Conservation (phyloP, 2,888 invertebrate genomes). For the Pseudoips prasinana region DNA sequence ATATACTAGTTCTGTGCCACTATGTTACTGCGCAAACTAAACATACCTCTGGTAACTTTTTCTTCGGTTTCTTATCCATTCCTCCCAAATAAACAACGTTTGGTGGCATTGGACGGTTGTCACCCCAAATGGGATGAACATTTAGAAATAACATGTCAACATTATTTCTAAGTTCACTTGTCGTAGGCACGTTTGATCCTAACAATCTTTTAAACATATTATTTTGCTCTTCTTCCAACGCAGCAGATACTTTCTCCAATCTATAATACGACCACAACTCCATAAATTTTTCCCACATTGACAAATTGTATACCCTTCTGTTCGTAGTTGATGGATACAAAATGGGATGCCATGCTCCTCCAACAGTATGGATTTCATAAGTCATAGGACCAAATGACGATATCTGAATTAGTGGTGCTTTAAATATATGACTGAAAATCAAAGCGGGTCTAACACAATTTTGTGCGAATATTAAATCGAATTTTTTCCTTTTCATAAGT, state of each 20-base stretch:
- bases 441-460: conserved; percentile 26
- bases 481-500: conserved; percentile 24
- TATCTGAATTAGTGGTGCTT: conserved; percentile 41
- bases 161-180: conserved; percentile 32
- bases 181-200: conserved; percentile 25
- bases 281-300: conserved; percentile 36
- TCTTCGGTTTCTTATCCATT: conserved; percentile 28
- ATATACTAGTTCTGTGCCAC: too few species aligned
- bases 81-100: conserved; percentile 41
- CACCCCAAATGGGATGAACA: conserved; percentile 38
- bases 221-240: conserved; percentile 8
- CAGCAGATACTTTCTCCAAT: background rate
- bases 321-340: conserved; percentile 32
- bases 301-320: conserved; percentile 32
- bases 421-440: conserved; percentile 27
- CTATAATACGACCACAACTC: conserved; percentile 26
- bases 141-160: conserved; percentile 43
- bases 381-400: conserved; percentile 39
- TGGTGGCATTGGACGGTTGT: conserved; percentile 39
- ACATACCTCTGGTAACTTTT: conserved; percentile 36
- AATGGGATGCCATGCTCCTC: conserved; percentile 42
- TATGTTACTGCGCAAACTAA: too few species aligned
- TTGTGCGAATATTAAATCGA: conserved; percentile 43
- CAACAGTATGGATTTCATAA: conserved; percentile 30
- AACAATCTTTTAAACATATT: conserved; percentile 24